A percentile compares a stretch with the other conserved stretches of the same genome.
Evolutionary conservation across 2,888 invertebrate species (phyloP).

Genomic region (Phyllotreta cruciferae): DNA sequence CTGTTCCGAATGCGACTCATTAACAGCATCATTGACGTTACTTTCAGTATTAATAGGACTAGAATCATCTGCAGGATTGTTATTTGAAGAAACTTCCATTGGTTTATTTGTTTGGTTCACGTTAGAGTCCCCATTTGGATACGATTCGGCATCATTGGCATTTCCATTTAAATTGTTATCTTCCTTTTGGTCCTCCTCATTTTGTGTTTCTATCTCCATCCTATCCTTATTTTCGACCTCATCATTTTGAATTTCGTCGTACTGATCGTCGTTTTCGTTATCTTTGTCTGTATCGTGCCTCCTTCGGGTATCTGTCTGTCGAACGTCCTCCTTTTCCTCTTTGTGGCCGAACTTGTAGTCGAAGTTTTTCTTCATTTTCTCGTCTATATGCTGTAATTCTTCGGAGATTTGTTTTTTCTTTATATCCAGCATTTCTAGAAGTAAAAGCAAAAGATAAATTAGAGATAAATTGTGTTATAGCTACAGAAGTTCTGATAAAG

Average conservation of each 20-base stretch:
- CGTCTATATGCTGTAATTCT: constrained; percentile 71
- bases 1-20: not conserved
- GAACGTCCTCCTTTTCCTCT: constrained; percentile 29
- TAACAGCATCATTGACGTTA: not conserved
- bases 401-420: constrained; percentile 70
- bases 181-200: constrained; percentile 8
- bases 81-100: not conserved
- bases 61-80: not conserved
- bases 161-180: constrained; percentile 3
- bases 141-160: not conserved
- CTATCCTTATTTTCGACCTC: constrained; percentile 2
- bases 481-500: not conserved
- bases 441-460: constrained; percentile 18
- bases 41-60: constrained; percentile 6
- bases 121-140: not conserved
- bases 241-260: constrained; percentile 19
- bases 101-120: not conserved
- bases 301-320: not conserved
- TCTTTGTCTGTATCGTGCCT: constrained; percentile 22
- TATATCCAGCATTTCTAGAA: constrained; percentile 68
- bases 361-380: constrained; percentile 60
- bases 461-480: not conserved
- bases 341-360: constrained; percentile 44
- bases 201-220: not conserved
- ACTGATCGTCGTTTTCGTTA: constrained; percentile 19